A percentile compares a stretch with the other conserved stretches of the same genome.
These are phyloP conservation scores for Sminthurinus aureus DNA, from an alignment of 2,888 invertebrate genomes.

Conservation along the genomic window DNA sequence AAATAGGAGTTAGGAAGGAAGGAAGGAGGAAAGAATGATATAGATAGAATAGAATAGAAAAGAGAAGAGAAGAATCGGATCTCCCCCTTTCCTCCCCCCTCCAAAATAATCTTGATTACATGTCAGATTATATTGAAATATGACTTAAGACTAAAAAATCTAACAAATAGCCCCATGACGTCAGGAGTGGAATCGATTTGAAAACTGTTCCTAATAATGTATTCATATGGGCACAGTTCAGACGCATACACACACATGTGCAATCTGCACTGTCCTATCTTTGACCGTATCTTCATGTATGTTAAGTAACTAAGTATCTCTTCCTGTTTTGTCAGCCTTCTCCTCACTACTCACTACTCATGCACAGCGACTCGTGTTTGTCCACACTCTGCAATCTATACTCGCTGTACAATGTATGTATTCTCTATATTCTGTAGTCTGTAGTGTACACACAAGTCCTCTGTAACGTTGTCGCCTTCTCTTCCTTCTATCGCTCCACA, in stretches of 20 bases:
- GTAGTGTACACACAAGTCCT: background rate
- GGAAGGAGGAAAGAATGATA: background rate
- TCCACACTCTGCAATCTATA: background rate
- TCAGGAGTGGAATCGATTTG: slow-evolving; percentile 52
- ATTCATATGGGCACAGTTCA: no score
- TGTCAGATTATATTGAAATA: slow-evolving; percentile 60
- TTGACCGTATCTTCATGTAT: background rate
- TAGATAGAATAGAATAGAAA: background rate
- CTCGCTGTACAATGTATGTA: no score
- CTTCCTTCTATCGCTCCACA: no score
- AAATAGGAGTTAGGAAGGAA: background rate
- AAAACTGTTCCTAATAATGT: background rate
- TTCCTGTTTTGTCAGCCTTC: slow-evolving; percentile 38
- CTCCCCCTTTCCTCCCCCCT: slow-evolving; percentile 44
- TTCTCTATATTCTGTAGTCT: no score
- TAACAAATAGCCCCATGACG: slow-evolving; percentile 59
- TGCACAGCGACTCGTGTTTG: background rate
- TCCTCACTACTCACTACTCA: background rate
- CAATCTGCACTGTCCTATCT: background rate
- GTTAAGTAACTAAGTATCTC: background rate
- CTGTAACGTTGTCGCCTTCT: no score
- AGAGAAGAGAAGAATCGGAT: background rate
- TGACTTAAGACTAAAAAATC: slow-evolving; percentile 59
- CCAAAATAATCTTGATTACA: slow-evolving; percentile 60
- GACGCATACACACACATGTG: no score